Evolutionary conservation across 2,113 vertebrate species (phyloP).

Genomic region (Taxidea taxus): DNA sequence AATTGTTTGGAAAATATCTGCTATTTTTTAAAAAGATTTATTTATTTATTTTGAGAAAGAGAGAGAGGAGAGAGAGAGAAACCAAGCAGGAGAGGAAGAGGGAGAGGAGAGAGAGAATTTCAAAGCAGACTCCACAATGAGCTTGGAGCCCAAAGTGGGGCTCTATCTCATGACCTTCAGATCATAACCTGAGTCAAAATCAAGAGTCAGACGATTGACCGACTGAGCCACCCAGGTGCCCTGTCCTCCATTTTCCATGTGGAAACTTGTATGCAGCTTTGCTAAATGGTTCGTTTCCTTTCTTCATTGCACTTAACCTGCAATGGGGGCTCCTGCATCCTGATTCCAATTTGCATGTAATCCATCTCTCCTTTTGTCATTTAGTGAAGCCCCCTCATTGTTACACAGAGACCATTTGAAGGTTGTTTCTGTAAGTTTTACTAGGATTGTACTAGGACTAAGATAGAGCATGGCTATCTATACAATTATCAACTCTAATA

Average conservation of each 20-base stretch:
- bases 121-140: background rate
- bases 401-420: background rate
- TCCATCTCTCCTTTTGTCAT: background rate
- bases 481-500: background rate
- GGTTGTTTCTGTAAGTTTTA: background rate
- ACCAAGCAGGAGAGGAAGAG: background rate
- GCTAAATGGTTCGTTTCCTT: background rate
- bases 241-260: background rate
- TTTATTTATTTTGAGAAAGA: background rate
- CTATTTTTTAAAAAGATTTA: background rate
- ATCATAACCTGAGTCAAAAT: background rate
- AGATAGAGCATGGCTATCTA: background rate
- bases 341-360: background rate
- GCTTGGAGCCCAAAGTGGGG: background rate
- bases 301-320: background rate
- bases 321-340: fast-evolving
- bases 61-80: background rate
- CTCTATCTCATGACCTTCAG: background rate
- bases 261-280: background rate
- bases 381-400: background rate
- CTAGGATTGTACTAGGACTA: background rate
- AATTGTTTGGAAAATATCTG: background rate
- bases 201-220: background rate
- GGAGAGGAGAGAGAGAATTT: background rate
- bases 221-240: background rate